Conservation (phyloP, 2,888 invertebrate genomes). For the Melanophora roralis region DNA sequence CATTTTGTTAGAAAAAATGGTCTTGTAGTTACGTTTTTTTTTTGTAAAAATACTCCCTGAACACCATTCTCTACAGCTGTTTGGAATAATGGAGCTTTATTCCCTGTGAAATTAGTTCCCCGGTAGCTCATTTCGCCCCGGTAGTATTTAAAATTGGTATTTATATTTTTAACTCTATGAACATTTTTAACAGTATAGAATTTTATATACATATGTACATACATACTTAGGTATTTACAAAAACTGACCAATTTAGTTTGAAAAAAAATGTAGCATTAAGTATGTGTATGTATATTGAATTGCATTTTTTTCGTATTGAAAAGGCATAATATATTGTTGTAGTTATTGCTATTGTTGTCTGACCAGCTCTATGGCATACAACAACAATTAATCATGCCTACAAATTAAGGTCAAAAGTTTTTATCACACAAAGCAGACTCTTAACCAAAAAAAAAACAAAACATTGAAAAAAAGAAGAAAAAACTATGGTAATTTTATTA, state of each 20-base stretch:
- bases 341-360: not conserved
- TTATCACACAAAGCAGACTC: not conserved
- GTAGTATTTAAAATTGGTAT: too few relatives aligned
- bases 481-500: slow-evolving; percentile 18
- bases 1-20: too few relatives aligned
- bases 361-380: slow-evolving; percentile 19
- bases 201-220: not conserved
- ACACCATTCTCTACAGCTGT: too few relatives aligned
- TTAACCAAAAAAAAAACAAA: not conserved
- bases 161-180: too few relatives aligned
- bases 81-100: too few relatives aligned
- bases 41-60: too few relatives aligned
- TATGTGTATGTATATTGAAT: not conserved
- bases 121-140: too few relatives aligned
- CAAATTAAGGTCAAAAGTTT: slow-evolving; percentile 59
- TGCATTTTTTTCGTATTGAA: slow-evolving; percentile 44
- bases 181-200: too few relatives aligned
- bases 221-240: slow-evolving; percentile 44
- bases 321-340: not conserved
- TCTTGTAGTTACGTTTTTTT: too few relatives aligned
- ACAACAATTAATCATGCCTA: slow-evolving; percentile 63
- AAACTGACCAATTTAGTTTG: slow-evolving; percentile 26
- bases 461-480: not conserved
- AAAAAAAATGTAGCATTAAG: too few relatives aligned
- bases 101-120: too few relatives aligned